phyloP scores from a whole-genome alignment of 2,888 invertebrate species.

The Sceliomorpha sp. region DNA sequence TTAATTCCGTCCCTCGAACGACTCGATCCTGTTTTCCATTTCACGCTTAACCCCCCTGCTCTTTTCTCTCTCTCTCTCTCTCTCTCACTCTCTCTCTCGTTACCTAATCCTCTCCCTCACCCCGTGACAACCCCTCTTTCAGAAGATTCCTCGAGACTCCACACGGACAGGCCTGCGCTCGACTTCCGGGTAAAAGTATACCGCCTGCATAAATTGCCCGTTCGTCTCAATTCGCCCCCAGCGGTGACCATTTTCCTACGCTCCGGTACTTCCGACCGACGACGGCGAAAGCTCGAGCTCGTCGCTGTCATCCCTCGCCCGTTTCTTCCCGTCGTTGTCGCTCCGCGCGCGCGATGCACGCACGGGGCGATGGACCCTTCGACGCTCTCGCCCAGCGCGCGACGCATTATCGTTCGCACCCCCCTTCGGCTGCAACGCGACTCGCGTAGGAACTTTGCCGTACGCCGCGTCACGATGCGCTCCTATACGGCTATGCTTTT shows the following conservation, averaged over 20 bases:
- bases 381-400: no score
- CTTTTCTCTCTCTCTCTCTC: no score
- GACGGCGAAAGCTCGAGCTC: constrained; percentile 55
- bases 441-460: constrained; percentile 8
- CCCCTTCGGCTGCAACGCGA: constrained; percentile 6
- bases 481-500: neutral
- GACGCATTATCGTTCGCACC: constrained; percentile 19
- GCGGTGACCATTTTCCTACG: constrained; percentile 66
- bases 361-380: no score
- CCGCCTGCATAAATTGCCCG: constrained; percentile 75
- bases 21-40: constrained; percentile 25
- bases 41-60: constrained; percentile 36
- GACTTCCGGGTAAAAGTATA: constrained; percentile 68
- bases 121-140: no score
- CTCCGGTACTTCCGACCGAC: constrained; percentile 65
- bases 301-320: constrained; percentile 3
- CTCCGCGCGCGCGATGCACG: no score
- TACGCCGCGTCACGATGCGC: neutral
- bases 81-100: no score
- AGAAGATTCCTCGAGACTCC: no score
- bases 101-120: no score
- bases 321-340: neutral
- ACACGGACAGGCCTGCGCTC: no score
- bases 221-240: constrained; percentile 77
- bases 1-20: constrained; percentile 12